A percentile compares a stretch with the other conserved stretches of the same genome.
phyloP scores from a whole-genome alignment of 1,140 invertebrate genomes.

The Temnothorax curvispinosus region DNA sequence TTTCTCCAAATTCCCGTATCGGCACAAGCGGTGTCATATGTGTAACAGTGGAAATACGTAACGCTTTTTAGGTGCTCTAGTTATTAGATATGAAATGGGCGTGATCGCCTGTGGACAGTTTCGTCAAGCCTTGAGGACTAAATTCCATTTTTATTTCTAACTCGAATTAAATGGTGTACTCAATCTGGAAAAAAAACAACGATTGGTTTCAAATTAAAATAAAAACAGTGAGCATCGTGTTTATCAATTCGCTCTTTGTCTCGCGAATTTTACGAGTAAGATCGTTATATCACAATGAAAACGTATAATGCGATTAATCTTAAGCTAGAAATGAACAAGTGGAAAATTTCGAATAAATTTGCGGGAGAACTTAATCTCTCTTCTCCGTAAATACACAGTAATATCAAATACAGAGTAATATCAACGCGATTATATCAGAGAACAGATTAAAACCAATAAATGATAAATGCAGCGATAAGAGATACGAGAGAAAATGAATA shows the following conservation, averaged over 20 bases:
- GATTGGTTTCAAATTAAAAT: not conserved
- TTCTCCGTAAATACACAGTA: not conserved
- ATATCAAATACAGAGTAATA: not conserved
- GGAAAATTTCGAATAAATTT: not conserved
- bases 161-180: not conserved
- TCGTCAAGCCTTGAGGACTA: not conserved
- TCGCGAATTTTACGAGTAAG: not conserved
- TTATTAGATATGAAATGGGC: conserved; percentile 48
- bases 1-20: conserved; percentile 73
- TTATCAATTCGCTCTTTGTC: not conserved
- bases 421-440: not conserved
- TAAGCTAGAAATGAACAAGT: not conserved
- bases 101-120: not conserved
- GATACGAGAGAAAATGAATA: conserved; percentile 16
- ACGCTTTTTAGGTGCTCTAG: conserved; percentile 56
- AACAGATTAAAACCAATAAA: conserved; percentile 14
- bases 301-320: not conserved
- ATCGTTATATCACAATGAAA: not conserved
- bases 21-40: conserved; percentile 61
- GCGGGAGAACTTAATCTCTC: not conserved
- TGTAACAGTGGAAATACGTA: conserved; percentile 35
- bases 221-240: not conserved
- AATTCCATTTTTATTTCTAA: not conserved
- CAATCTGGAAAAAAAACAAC: not conserved
- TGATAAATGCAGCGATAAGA: conserved; percentile 24